Percentiles rank a stretch among this genome's conserved stretches.
These are phyloP conservation scores for Synchiropus splendidus DNA, from an alignment of 2,113 vertebrate genomes.

Conservation along the genomic window DNA sequence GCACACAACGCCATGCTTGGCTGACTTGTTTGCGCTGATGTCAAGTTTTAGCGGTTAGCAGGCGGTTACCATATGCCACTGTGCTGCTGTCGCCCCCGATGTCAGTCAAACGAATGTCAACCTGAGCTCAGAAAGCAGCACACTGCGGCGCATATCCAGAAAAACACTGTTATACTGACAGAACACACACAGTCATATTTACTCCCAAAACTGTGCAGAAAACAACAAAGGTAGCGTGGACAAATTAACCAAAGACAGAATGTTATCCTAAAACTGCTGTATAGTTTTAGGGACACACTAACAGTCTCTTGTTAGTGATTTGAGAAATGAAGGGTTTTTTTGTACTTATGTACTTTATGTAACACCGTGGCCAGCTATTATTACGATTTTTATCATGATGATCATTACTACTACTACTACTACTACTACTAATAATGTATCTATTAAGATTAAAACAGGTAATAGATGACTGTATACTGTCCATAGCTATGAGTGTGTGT, in stretches of 20 bases:
- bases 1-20: conserved; percentile 51
- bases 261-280: conserved; percentile 20
- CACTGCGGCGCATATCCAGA: conserved; percentile 13
- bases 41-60: conserved; percentile 66
- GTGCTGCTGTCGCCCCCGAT: conserved; percentile 61
- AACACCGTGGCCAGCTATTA: no score
- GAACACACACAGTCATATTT: conserved; percentile 15
- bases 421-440: no score
- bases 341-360: no score
- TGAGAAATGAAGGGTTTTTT: no score
- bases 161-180: conserved; percentile 19
- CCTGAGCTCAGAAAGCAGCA: conserved; percentile 40
- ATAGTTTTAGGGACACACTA: no score
- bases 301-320: no score
- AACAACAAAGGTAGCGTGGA: conserved; percentile 2
- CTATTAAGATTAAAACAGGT: no score
- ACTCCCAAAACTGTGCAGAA: conserved; percentile 13
- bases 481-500: no score
- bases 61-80: conserved; percentile 66
- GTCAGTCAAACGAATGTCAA: conserved; percentile 64
- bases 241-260: conserved; percentile 12
- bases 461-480: no score
- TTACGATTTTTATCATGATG: no score
- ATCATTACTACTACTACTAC: no score
- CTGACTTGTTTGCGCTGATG: conserved; percentile 71